These are phyloP conservation scores for Chromis chromis DNA, from an alignment of 2,797 vertebrate species.

Conservation along the genomic window DNA sequence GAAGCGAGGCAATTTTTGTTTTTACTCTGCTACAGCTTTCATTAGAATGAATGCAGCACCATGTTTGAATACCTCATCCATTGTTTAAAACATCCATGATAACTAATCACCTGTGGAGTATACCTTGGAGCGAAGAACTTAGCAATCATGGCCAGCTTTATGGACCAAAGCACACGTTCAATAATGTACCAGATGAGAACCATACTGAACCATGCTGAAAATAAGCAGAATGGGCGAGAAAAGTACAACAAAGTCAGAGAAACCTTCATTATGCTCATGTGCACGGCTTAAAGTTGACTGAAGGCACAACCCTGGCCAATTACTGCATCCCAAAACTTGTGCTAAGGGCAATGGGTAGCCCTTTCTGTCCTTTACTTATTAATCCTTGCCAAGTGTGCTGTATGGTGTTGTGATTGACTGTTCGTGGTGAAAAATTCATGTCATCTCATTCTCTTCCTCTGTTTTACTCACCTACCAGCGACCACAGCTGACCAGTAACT, in stretches of 20 bases:
- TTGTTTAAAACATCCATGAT: conserved; percentile 56
- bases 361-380: conserved; percentile 76
- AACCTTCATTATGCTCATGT: conserved; percentile 68
- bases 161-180: conserved; percentile 56
- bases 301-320: conserved; percentile 78
- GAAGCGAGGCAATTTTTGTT: conserved; percentile 6
- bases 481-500: conserved; percentile 62
- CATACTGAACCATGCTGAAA: conserved; percentile 39
- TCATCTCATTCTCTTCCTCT: conserved; percentile 53
- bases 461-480: conserved; percentile 50
- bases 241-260: conserved; percentile 65
- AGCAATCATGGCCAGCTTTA: conserved; percentile 55
- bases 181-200: conserved; percentile 64
- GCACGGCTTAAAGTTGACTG: conserved; percentile 51
- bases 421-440: conserved; percentile 71
- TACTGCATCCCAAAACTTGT: conserved; percentile 73
- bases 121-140: conserved; percentile 51
- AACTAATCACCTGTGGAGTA: conserved; percentile 54
- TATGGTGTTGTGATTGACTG: conserved; percentile 69
- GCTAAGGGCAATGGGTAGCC: conserved; percentile 66
- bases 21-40: conserved; percentile 7
- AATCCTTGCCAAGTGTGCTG: conserved; percentile 67
- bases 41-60: conserved; percentile 28
- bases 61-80: conserved; percentile 50
- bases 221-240: conserved; percentile 52